phyloP scores from a whole-genome alignment of 2,113 vertebrate species.

The Ceuthmochares aereus region DNA sequence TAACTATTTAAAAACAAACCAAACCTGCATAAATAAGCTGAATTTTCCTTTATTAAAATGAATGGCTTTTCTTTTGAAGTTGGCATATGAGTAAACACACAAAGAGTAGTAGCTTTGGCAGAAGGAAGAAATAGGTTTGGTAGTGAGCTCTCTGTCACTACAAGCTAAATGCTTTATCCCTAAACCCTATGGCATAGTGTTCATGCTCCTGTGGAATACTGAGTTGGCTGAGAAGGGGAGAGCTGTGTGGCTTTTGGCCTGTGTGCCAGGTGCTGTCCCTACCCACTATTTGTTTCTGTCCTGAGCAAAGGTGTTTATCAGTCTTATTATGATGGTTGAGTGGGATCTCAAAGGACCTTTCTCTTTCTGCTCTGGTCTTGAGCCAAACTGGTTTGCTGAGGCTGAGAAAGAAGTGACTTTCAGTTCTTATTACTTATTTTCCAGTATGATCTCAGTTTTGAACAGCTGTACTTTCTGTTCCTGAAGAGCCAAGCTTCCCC shows the following conservation, averaged over 20 bases:
- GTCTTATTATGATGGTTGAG: not conserved
- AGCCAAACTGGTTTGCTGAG: not conserved
- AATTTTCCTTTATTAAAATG: not conserved
- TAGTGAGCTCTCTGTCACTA: not conserved
- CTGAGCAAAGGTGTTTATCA: not conserved
- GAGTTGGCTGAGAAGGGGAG: not conserved
- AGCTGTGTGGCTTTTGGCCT: fast-evolving
- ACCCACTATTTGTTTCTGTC: not conserved
- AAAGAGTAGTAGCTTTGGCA: not conserved
- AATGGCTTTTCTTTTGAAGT: not conserved
- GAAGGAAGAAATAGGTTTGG: not conserved
- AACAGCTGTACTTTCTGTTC: not conserved
- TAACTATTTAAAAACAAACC: not conserved
- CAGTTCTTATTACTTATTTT: not conserved
- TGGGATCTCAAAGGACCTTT: not conserved
- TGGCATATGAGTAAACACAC: not conserved
- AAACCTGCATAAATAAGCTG: not conserved
- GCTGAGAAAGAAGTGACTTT: not conserved
- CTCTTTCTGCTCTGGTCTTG: not conserved
- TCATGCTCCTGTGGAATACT: not conserved
- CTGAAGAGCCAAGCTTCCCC: not conserved
- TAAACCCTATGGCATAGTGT: not conserved
- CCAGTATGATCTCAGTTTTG: not conserved
- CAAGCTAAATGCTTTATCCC: not conserved
- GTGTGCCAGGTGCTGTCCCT: not conserved